These are phyloP conservation scores for Falco cherrug DNA, from an alignment of 2,797 vertebrate genomes.

Conservation along the genomic window DNA sequence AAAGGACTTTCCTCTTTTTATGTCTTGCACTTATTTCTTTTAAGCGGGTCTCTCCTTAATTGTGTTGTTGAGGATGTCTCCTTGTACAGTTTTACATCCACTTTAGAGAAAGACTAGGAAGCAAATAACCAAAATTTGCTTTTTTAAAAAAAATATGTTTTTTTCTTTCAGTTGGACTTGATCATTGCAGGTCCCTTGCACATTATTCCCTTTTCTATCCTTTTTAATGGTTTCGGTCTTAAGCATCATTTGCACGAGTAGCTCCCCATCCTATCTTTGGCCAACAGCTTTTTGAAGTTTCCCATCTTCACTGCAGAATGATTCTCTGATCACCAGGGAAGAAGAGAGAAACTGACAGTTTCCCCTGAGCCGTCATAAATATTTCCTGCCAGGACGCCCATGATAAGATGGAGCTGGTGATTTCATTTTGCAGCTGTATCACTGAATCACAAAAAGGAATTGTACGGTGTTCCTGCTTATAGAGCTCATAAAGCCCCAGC, in stretches of 20 bases:
- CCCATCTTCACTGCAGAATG: background rate
- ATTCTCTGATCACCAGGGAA: background rate
- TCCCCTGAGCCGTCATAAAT: background rate
- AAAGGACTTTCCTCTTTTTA: background rate
- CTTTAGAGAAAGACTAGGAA: background rate
- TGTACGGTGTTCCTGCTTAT: rapidly evolving
- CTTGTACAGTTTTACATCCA: background rate
- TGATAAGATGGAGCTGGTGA: background rate
- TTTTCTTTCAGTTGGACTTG: background rate
- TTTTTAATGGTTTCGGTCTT: background rate
- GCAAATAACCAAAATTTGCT: background rate
- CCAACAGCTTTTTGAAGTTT: background rate
- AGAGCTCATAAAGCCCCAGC: background rate
- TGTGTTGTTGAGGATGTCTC: background rate
- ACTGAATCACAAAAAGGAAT: background rate
- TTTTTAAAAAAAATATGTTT: rapidly evolving
- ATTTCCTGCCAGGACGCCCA: background rate
- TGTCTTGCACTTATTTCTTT: background rate
- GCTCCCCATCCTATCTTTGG: background rate
- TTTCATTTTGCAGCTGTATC: background rate
- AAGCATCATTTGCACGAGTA: background rate
- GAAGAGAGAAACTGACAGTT: background rate
- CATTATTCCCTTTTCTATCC: background rate
- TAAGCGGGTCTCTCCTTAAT: background rate
- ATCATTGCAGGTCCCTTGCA: background rate